These are phyloP conservation scores for Cryptosula pallasiana DNA, from an alignment of 2,888 invertebrate genomes.

Conservation along the genomic window DNA sequence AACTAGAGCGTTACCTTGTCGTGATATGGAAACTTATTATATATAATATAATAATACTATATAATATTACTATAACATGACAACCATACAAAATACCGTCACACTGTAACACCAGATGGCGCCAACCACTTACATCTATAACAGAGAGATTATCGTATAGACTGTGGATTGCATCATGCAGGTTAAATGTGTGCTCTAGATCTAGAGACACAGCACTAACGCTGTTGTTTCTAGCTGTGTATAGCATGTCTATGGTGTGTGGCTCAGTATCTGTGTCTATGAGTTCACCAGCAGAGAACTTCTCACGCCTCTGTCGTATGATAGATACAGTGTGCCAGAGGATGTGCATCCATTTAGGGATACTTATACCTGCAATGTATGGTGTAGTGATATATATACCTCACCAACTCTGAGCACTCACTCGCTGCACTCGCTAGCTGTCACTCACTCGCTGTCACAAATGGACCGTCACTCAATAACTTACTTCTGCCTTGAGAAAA, in stretches of 20 bases:
- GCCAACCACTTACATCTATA: slow-evolving; percentile 61
- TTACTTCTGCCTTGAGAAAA: slow-evolving; percentile 7
- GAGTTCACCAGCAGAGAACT: not conserved
- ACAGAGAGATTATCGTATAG: slow-evolving; percentile 77
- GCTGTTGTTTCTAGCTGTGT: not conserved
- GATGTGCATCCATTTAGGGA: slow-evolving; percentile 24
- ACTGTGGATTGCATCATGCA: slow-evolving; percentile 82
- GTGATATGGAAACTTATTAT: too few species aligned
- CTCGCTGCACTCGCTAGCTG: too few species aligned
- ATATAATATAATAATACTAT: too few species aligned
- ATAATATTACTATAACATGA: too few species aligned
- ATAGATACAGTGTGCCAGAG: slow-evolving; percentile 25
- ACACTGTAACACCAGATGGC: too few species aligned
- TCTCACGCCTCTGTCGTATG: not conserved
- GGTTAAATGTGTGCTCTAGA: slow-evolving; percentile 64
- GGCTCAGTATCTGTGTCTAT: not conserved
- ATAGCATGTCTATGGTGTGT: not conserved
- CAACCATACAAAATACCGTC: too few species aligned
- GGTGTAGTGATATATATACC: too few species aligned
- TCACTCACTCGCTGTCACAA: too few species aligned
- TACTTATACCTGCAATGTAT: not conserved
- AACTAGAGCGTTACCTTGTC: too few species aligned
- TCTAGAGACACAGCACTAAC: slow-evolving; percentile 62
- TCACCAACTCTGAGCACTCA: too few species aligned
- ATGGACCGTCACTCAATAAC: too few species aligned